A percentile compares a stretch with the other conserved stretches of the same genome.
These are phyloP conservation scores for Ephialtes manifestator DNA, from an alignment of 2,888 invertebrate species.

Conservation along the genomic window DNA sequence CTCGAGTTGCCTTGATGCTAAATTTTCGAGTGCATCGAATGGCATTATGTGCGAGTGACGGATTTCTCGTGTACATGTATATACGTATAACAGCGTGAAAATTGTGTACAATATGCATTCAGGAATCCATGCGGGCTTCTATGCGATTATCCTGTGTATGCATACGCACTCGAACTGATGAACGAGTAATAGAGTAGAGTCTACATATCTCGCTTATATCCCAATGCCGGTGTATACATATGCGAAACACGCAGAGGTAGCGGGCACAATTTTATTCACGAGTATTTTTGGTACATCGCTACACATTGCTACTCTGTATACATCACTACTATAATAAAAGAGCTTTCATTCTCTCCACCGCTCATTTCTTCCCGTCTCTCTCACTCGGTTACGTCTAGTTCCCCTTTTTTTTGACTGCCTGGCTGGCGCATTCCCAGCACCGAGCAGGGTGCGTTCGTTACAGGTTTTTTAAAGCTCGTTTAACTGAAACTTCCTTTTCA, in stretches of 20 bases:
- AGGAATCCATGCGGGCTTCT: constrained; percentile 34
- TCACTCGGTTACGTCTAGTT: constrained; percentile 15
- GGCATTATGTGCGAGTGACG: constrained; percentile 50
- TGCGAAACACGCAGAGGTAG: not conserved
- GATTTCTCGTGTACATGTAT: not conserved
- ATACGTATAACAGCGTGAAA: constrained; percentile 14
- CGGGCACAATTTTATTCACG: constrained; percentile 38
- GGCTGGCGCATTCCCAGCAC: constrained; percentile 43
- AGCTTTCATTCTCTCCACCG: constrained; percentile 48
- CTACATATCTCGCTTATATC: constrained; percentile 31
- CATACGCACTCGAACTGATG: constrained; percentile 47
- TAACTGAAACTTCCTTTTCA: constrained; percentile 73
- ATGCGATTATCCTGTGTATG: not conserved
- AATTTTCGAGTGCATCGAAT: constrained; percentile 53
- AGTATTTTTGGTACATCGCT: constrained; percentile 53
- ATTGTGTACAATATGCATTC: constrained; percentile 24
- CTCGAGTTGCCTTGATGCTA: constrained; percentile 1
- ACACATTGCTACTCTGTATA: constrained; percentile 17
- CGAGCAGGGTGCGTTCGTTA: constrained; percentile 67
- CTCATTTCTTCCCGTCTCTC: constrained; percentile 38
- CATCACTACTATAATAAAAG: constrained; percentile 27
- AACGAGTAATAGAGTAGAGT: constrained; percentile 49
- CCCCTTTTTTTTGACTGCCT: constrained; percentile 37
- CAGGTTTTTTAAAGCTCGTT: constrained; percentile 74
- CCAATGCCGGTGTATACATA: constrained; percentile 18